Base-by-base conservation (phyloP, 2,113 vertebrate species). In the Beaufortia kweichowensis region DNA sequence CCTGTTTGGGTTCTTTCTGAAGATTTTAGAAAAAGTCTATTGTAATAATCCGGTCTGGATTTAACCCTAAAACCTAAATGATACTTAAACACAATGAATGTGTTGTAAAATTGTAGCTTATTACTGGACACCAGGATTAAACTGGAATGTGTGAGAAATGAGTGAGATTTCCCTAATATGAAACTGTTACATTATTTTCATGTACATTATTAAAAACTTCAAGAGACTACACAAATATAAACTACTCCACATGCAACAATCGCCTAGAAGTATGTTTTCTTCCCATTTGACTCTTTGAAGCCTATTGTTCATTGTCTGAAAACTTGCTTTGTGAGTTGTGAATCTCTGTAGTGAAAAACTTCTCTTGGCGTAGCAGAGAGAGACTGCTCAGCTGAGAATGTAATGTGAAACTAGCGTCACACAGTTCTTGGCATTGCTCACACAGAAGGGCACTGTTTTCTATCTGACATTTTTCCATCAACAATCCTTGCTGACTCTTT, bases 391-490 rank as follows among this genome's bases (percentile, higher is more conserved):
- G 50, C 19, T 11, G 33, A 3, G 67, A 33, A 11, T 72, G 69
- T 28, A 72, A 72, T 28, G 23, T 59, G 69, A 72, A 72, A 59
- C 69, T 23, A 39, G 23, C 15, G 0, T n/a, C 33, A 26, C 55
- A 23, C 31, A 72, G 33, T 41, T 23, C 24, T 72, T 59, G 69
- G 23, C 31, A 59, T 59, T 43, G 69, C 69, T 72, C 1, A 7
- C 31, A 70, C 67, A 24, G 50, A 24, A 56, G 7, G 29, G 11
- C 41, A n/a, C 64, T 28, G 14, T 46, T 66, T 66, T 39, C 64
- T 28, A 66, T 66, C 6, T 23, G 28, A 24, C 64, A 46, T 46
- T 66, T n/a, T 43, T 66, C 64, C 39, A 66, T 66, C 64, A 66
- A 17, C 61, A 66, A 6, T 7, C 24, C 64, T 23, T 29, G 26